Percentiles rank a stretch among this genome's conserved stretches.
phyloP scores from a whole-genome alignment of 2,888 invertebrate genomes.

The Macaria notata region DNA sequence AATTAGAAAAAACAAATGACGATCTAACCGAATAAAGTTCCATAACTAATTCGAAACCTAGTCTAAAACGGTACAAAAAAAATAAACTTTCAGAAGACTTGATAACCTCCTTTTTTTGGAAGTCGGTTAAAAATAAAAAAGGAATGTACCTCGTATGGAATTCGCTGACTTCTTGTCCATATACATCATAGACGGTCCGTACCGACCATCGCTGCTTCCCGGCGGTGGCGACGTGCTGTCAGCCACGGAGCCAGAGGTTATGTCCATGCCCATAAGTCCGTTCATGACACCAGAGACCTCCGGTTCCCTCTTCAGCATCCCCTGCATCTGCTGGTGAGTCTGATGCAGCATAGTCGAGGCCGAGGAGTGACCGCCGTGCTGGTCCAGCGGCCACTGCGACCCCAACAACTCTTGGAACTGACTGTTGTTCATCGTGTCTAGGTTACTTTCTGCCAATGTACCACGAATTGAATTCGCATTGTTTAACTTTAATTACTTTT shows the following conservation, averaged over 20 bases:
- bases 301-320: conserved; percentile 70
- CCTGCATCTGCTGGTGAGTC: conserved; percentile 49
- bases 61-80: no score
- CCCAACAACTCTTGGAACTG: conserved; percentile 78
- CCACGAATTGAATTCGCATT: conserved; percentile 75
- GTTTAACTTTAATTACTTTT: conserved; percentile 45
- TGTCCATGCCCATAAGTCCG: conserved; percentile 68
- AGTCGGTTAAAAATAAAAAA: background rate
- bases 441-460: conserved; percentile 63
- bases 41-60: no score
- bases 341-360: conserved; percentile 75
- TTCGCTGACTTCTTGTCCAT: conserved; percentile 84
- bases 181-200: conserved; percentile 74
- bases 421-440: conserved; percentile 69
- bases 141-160: conserved; percentile 83
- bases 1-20: no score
- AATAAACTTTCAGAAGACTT: no score
- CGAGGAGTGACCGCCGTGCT: conserved; percentile 73
- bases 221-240: conserved; percentile 85
- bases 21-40: no score
- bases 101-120: no score
- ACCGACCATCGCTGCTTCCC: conserved; percentile 70
- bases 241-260: conserved; percentile 71
- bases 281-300: conserved; percentile 62
- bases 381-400: conserved; percentile 79